Evolutionary conservation across 92 coral and sea anemone species (phyloP).

Genomic region (Metridium senile): DNA sequence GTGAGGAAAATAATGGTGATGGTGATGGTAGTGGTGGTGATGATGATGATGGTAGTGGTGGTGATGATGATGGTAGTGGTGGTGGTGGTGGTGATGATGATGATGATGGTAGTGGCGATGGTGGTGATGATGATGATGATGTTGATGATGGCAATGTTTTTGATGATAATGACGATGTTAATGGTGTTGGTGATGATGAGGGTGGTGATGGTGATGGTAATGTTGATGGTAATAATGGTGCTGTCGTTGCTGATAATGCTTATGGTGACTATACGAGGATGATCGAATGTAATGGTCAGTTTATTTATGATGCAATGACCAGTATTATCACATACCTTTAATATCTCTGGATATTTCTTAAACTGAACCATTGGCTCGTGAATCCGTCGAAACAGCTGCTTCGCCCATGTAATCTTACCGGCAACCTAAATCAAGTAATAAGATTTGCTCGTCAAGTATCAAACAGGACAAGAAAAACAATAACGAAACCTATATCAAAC

Average conservation of each 20-base stretch:
- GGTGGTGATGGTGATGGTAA: neutral
- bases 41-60: neutral
- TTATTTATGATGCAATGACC: neutral
- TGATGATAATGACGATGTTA: neutral
- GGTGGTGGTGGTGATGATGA: neutral
- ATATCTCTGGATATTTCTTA: conserved; percentile 78
- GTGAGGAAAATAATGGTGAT: neutral
- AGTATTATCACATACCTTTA: conserved; percentile 62
- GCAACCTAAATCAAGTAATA: conserved; percentile 67
- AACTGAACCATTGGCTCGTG: conserved; percentile 95
- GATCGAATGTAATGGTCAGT: too few relatives aligned
- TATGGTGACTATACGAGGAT: too few relatives aligned
- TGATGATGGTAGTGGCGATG: neutral
- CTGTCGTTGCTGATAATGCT: neutral
- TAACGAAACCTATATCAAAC: neutral
- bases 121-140: neutral
- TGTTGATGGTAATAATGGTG: neutral
- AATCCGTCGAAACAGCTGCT: conserved; percentile 93
- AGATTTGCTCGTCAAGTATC: neutral
- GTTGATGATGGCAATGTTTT: neutral
- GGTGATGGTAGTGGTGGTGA: neutral
- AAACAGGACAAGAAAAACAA: neutral
- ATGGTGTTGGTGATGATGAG: neutral
- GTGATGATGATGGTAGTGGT: neutral
- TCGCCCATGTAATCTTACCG: conserved; percentile 97